Percentiles rank a stretch among this genome's conserved stretches.
Conservation (phyloP, 2,888 invertebrate genomes). For the Seladonia tumulorum region DNA sequence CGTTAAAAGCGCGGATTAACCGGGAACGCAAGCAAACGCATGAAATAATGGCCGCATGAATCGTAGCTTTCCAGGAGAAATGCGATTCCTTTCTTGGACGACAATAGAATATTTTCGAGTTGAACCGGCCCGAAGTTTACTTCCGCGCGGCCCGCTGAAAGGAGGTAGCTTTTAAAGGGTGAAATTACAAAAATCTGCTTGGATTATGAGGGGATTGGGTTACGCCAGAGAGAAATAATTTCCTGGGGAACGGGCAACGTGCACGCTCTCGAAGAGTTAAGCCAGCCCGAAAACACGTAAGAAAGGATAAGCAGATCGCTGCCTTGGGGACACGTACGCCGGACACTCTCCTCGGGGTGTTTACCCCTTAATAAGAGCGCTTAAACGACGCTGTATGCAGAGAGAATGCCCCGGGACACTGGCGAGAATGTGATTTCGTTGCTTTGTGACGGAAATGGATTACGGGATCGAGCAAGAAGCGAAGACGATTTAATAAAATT, state of each 20-base stretch:
- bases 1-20: not conserved
- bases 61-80: not conserved
- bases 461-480: not conserved
- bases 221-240: conserved; percentile 28
- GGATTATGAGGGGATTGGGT: conserved; percentile 11
- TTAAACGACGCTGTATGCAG: not conserved
- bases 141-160: not conserved
- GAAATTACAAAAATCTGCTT: conserved; percentile 10
- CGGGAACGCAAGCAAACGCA: not conserved
- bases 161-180: not conserved
- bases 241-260: not conserved
- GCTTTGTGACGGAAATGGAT: not conserved
- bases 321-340: conserved; percentile 25
- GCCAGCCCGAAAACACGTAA: conserved; percentile 24
- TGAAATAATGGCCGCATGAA: not conserved
- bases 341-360: conserved; percentile 21
- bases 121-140: not conserved
- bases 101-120: not conserved
- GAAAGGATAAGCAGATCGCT: conserved; percentile 33
- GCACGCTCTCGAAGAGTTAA: conserved; percentile 22
- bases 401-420: conserved; percentile 20
- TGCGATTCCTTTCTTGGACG: not conserved
- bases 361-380: conserved; percentile 33
- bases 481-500: not conserved
- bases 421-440: conserved; percentile 16